Base-by-base conservation (phyloP, 2,113 vertebrate species). In the Eubucco bourcierii region DNA sequence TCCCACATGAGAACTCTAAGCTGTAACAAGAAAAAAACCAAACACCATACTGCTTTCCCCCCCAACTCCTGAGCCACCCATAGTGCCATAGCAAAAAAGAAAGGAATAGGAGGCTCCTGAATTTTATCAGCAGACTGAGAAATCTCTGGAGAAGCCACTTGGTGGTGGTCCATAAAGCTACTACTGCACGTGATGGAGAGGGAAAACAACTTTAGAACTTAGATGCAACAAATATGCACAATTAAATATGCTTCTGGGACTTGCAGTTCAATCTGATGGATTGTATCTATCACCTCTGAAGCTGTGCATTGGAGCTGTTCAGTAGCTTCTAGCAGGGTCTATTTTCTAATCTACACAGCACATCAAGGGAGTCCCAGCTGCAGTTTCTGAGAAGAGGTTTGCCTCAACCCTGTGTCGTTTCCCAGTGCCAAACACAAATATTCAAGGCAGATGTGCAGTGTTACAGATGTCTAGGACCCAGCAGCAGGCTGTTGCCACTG, bases 311-410 rank as follows among this genome's bases (percentile, higher is more conserved):
- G 44, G 37, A 83, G 64, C 3, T 14, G 33, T 63, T 80, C 4
- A 21, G 21, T 21, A 63, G 50, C n/a, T 80, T 90, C 79, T 44
- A 53, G 64, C 21, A 77, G 12, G 61, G 3, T 5, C 9, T 47
- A 14, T 33, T 68, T 80, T 76, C 37, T 21, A 24, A 72, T 33
- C 33, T 44, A 3, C 8, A 10, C 9, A 74, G n/a, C 21, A 52
- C 53, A 67, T 15, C 47, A 61, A 68, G 59, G 0, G 1, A 63
- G 27, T 60, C 33, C 29, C 1, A 0, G 31, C 11, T 47, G 74
- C 44, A 58, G 18, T n/a, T 79, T 89, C 28, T 64, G 50, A 46
- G 78, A 55, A 67, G 33, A 64, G 65, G 34, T 67, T 84, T 84
- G 56, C 47, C 74, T 85, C 85, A 47, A 74, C 83, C 64, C 55